phyloP scores from a whole-genome alignment of 1,140 invertebrate species.

The Wiebesia pumilae region DNA sequence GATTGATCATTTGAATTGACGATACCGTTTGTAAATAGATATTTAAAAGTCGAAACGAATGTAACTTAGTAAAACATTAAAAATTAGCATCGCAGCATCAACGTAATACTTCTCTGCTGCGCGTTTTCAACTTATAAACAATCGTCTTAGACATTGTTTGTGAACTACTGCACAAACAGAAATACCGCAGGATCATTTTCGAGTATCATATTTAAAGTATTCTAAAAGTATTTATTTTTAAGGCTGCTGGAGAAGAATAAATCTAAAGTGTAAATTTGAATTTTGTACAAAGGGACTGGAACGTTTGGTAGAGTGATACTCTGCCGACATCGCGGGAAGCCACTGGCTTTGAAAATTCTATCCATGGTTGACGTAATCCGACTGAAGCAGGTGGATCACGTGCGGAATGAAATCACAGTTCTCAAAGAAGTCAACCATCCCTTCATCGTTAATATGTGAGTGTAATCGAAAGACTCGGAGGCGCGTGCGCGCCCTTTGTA shows the following conservation, averaged over 20 bases:
- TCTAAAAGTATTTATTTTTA: not conserved
- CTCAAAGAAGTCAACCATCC: constrained; percentile 92
- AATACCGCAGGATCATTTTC: too few species aligned
- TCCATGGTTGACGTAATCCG: constrained; percentile 93
- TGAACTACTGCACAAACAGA: too few species aligned
- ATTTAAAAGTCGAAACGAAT: too few species aligned
- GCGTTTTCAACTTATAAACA: too few species aligned
- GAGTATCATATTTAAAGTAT: too few species aligned
- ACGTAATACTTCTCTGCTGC: too few species aligned
- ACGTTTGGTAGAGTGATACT: constrained; percentile 94
- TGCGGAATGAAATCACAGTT: constrained; percentile 95
- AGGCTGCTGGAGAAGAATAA: not conserved
- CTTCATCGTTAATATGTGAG: constrained; percentile 96
- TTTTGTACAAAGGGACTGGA: constrained; percentile 84
- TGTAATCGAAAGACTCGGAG: constrained; percentile 59
- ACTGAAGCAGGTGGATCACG: constrained; percentile 95
- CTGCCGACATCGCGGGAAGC: constrained; percentile 83
- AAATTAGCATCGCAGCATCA: too few species aligned
- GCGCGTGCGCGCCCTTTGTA: constrained; percentile 28
- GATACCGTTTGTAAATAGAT: too few species aligned
- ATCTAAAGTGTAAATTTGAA: not conserved
- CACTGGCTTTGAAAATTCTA: constrained; percentile 90
- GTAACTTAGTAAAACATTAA: too few species aligned
- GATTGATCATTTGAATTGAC: too few species aligned
- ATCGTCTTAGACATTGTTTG: too few species aligned